Evolutionary conservation across 2,113 vertebrate species (phyloP), one percentile per base, ranked within the genome.

Genomic region (Triplophysa tibetana): DNA sequence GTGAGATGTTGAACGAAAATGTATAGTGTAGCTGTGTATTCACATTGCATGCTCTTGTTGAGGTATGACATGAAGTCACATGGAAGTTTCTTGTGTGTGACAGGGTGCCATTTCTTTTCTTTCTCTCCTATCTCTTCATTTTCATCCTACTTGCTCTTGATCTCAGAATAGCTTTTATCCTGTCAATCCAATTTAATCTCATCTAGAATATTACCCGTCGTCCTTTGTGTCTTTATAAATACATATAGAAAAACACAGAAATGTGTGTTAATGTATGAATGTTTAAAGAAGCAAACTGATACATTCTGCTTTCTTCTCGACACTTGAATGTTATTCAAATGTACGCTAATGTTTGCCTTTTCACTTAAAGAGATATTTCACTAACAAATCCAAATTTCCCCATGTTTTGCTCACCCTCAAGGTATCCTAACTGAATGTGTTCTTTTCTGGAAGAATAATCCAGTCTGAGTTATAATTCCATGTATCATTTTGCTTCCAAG

Each of bases 101-200:
- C 75, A 78, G 69, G 29, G 63, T 81, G 70, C 29, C 26, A 52
- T 61, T 38, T 70, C 73, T 69, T 81, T 60, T 54, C 75, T 48
- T 78, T 4, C 70, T 82, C 63, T 56, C 76, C 26, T 81, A 69
- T 81, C 45, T 23, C 45, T 70, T 84, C 64, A 79, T 70, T 73
- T 26, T 85, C 87, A 72, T 81, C 82, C 83, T 70, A 76, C 76
- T 63, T 77, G 82, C 82, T 88, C 66, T 87, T 81, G 85, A 90
- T 88, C 76, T 81, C 84, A 79, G 60, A 78, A 60, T 21, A 60
- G 52, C 87, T 89, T 90, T 91, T 85, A 88, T 92, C 82, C 60
- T 83, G 86, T 87, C 48, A 43, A 83, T 86, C 88, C 83, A 88
- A 63, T 87, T 84, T 79, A 52, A 78, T 87, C 19, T 76, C 81